These are phyloP conservation scores for Dicyrtoma fusca DNA, from an alignment of 2,888 invertebrate genomes.

Conservation along the genomic window DNA sequence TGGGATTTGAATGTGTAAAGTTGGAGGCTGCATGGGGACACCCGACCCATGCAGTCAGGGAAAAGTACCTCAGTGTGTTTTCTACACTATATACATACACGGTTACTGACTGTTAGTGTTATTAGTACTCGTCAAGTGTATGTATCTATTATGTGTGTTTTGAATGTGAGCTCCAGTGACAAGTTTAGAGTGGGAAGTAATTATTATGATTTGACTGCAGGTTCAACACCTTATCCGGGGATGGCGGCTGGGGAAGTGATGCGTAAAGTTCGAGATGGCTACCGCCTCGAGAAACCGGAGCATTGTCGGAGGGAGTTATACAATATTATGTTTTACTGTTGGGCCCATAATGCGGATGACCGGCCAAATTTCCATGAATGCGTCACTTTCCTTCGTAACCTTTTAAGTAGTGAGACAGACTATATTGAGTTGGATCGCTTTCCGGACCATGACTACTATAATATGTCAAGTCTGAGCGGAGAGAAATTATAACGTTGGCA, in stretches of 20 bases:
- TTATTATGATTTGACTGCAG: slow-evolving; percentile 59
- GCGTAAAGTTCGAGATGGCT: slow-evolving; percentile 85
- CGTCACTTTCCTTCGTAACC: slow-evolving; percentile 76
- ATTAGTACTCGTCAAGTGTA: too few species aligned
- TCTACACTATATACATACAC: too few species aligned
- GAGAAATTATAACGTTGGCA: slow-evolving; percentile 62
- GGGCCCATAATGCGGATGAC: slow-evolving; percentile 83
- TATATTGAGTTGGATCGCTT: slow-evolving; percentile 90
- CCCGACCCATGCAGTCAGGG: too few species aligned
- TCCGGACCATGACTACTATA: slow-evolving; percentile 83
- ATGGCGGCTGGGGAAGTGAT: slow-evolving; percentile 88
- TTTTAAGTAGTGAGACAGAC: slow-evolving; percentile 87
- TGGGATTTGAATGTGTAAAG: too few species aligned
- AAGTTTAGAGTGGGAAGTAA: slow-evolving; percentile 7
- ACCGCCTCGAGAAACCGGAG: slow-evolving; percentile 87
- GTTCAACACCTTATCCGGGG: slow-evolving; percentile 93
- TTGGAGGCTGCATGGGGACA: too few species aligned
- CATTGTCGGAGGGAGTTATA: slow-evolving; percentile 90
- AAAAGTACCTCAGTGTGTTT: too few species aligned
- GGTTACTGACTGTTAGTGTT: too few species aligned
- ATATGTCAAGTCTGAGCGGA: slow-evolving; percentile 65
- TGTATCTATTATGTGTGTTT: too few species aligned
- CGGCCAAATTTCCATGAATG: slow-evolving; percentile 84
- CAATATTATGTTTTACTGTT: slow-evolving; percentile 95
- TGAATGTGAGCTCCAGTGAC: background rate